phyloP scores from a whole-genome alignment of 2,797 vertebrate species.

The Lemur catta region DNA sequence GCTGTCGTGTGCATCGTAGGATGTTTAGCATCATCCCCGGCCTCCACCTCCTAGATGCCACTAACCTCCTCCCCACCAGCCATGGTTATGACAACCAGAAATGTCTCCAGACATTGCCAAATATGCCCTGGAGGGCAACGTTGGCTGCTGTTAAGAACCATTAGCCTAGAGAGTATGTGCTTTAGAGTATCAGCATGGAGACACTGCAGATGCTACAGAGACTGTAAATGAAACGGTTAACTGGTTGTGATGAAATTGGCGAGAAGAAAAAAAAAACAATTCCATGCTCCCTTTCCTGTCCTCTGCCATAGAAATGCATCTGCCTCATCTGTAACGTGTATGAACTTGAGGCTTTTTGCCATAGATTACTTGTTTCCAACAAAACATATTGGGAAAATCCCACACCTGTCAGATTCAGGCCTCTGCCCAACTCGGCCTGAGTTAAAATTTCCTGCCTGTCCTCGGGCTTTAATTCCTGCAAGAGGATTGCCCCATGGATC shows the following conservation, averaged over 20 bases:
- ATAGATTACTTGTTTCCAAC: conserved; percentile 76
- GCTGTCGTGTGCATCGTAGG: rapidly evolving
- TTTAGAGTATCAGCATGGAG: neutral
- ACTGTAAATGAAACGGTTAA: conserved; percentile 25
- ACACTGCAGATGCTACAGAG: rapidly evolving
- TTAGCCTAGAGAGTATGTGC: rapidly evolving
- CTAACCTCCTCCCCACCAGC: rapidly evolving
- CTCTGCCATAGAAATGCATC: neutral
- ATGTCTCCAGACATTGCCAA: neutral
- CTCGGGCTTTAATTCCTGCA: conserved; percentile 73
- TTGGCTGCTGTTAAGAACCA: neutral
- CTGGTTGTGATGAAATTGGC: neutral
- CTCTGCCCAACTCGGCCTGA: conserved; percentile 70
- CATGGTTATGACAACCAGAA: neutral
- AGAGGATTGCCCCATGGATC: conserved; percentile 62
- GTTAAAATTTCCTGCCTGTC: conserved; percentile 71
- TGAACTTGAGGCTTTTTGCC: conserved; percentile 66
- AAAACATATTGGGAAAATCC: conserved; percentile 79
- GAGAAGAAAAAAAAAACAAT: neutral
- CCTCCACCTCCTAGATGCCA: rapidly evolving
- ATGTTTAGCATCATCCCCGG: too few species aligned
- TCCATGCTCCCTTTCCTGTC: too few species aligned
- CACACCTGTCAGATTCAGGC: conserved; percentile 66
- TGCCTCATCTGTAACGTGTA: conserved; percentile 50
- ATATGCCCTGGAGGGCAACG: too few species aligned